A percentile compares a stretch with the other conserved stretches of the same genome.
Evolutionary conservation across 2,888 invertebrate genomes (phyloP).

Genomic region (Apodemia zela): DNA sequence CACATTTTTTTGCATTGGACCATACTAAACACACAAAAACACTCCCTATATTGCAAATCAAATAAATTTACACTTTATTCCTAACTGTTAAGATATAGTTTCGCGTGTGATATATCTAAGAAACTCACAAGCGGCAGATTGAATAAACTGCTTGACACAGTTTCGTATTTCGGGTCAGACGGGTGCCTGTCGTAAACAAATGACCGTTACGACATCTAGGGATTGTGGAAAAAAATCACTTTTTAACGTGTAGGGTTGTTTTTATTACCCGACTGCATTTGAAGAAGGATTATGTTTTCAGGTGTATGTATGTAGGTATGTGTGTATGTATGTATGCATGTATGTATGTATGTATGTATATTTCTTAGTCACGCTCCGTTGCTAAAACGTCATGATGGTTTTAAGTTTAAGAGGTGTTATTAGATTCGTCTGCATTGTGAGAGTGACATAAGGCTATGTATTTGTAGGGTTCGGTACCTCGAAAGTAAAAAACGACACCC

Average conservation of each 20-base stretch:
- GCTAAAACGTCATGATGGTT: too few species aligned
- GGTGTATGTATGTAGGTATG: too few species aligned
- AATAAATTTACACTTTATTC: conserved; percentile 45
- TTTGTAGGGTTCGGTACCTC: too few species aligned
- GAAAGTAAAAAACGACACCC: too few species aligned
- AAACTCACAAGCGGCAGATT: conserved; percentile 67
- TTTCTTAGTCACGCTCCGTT: too few species aligned
- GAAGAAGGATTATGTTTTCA: too few species aligned
- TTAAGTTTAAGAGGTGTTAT: too few species aligned
- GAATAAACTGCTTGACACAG: conserved; percentile 81
- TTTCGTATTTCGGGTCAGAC: conserved; percentile 77
- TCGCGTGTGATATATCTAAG: conserved; percentile 40
- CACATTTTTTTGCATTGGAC: conserved; percentile 65
- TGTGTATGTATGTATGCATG: too few species aligned
- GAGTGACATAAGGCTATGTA: too few species aligned
- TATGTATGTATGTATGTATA: too few species aligned
- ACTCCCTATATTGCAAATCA: conserved; percentile 41
- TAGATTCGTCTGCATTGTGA: too few species aligned
- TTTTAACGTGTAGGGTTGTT: neutral
- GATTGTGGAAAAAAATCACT: conserved; percentile 42
- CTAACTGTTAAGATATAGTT: conserved; percentile 42
- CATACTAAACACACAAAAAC: conserved; percentile 56
- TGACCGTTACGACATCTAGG: conserved; percentile 66
- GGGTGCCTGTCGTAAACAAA: conserved; percentile 59
- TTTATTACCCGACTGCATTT: neutral